Evolutionary conservation across 2,113 vertebrate genomes (phyloP).

Genomic region (Podocnemis expansa): DNA sequence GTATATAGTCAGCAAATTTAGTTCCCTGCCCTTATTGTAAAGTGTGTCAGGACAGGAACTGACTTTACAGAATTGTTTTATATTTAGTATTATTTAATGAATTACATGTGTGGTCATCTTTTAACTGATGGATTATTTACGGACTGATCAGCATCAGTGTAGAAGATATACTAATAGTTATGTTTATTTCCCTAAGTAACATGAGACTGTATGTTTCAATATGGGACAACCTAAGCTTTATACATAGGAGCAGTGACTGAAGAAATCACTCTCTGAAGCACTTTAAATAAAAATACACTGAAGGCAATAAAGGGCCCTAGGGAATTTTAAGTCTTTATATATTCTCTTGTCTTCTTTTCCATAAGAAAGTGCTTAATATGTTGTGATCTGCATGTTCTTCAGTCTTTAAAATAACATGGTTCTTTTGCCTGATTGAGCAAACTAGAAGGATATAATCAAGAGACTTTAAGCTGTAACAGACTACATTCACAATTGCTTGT

Average conservation of each 20-base stretch:
- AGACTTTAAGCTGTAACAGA: background rate
- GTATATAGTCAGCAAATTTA: background rate
- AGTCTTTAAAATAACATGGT: background rate
- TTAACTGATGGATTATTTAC: background rate
- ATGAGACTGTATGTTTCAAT: rapidly evolving
- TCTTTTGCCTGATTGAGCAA: background rate
- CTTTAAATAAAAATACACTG: background rate
- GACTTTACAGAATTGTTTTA: background rate
- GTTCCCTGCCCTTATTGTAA: background rate
- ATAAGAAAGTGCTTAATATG: background rate
- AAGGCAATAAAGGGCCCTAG: background rate
- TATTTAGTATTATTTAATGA: background rate
- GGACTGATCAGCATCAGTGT: background rate
- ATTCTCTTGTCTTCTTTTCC: background rate
- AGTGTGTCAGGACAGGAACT: rapidly evolving
- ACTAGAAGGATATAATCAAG: background rate
- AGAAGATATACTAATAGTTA: slow-evolving; percentile 4
- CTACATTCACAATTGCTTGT: background rate
- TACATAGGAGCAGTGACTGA: rapidly evolving
- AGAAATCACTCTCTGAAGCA: background rate
- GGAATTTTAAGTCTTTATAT: background rate
- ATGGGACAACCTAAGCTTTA: background rate
- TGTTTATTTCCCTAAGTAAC: background rate
- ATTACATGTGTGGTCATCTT: background rate
- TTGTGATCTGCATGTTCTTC: background rate